Base-by-base conservation (phyloP, 2,888 invertebrate species). In the Protula sp. region DNA sequence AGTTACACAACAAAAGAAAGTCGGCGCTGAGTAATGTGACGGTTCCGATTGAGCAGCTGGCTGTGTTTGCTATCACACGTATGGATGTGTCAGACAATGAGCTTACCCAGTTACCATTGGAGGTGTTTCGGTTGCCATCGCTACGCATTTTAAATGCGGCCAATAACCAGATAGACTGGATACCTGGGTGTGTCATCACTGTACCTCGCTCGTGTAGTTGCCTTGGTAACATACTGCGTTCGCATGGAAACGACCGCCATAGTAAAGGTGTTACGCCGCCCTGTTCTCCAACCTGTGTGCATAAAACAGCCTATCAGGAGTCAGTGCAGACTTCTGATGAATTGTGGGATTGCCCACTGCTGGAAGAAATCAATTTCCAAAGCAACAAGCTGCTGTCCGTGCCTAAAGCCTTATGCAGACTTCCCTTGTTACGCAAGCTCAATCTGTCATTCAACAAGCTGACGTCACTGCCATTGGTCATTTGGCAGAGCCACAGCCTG, bases 371-470 rank as follows among this genome's bases (percentile, higher is more conserved):
- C 30, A 91, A 91, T 74, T 77, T 98, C n/a, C 90, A 92, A 84
- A 64, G 70, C 51, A 80, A 95, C 79, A 94, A 94, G 2, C 82
- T 99, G 38, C 90, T 91, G 66, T 85, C 86, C 57, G 81, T 98
- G 14, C 94, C 95, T 0, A 9, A 50, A 24, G 88, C 88, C 57
- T 83, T 97, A 30, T 94, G 95, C 83, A 85, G 86, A 3, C 84
- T 97, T 57, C 90, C 92, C 0, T 83, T 87, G 0, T 83, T 97
- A 47, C 84, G 86, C 14, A 88, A 89, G 1, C 84, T 99, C 66
- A 94, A 97, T 80, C 87, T 94, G n/a, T 92, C 94, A 0, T 92
- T 94, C 82, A 98, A 98, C 82, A 92, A 93, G 80, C 82, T 97
- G 58, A 89, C 91, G 65, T 82, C 85, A 54, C 82, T 97, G 58